A percentile compares a stretch with the other conserved stretches of the same genome.
Conservation (phyloP, 1,140 invertebrate species). For the Nephotettix cincticeps region DNA sequence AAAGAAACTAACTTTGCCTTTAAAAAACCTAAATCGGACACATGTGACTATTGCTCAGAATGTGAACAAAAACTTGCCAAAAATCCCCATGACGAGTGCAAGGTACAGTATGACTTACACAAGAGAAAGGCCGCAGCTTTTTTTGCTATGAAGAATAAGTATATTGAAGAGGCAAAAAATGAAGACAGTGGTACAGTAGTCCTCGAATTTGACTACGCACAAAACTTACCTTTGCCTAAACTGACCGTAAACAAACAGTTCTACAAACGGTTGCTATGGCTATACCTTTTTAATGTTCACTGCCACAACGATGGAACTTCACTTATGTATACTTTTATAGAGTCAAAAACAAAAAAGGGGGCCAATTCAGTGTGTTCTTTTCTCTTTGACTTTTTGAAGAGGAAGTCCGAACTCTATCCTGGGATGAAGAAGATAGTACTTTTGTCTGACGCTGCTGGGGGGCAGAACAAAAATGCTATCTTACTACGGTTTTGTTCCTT, state of each 20-base stretch:
- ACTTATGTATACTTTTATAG: slow-evolving; percentile 11
- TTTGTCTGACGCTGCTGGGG: slow-evolving; percentile 2
- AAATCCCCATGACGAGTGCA: background rate
- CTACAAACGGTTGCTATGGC: slow-evolving; percentile 11
- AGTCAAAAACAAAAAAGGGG: slow-evolving; percentile 17
- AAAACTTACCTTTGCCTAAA: slow-evolving; percentile 16
- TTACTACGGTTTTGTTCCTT: slow-evolving; percentile 21
- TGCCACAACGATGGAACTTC: slow-evolving; percentile 18
- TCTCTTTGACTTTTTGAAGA: background rate
- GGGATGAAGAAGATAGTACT: background rate
- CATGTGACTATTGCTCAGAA: background rate
- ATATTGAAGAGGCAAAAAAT: slow-evolving; percentile 4
- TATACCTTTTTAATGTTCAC: slow-evolving; percentile 29
- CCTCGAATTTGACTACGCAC: slow-evolving; percentile 21
- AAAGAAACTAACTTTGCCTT: background rate
- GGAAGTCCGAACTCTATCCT: background rate
- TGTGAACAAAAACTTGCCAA: background rate
- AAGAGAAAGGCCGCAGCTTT: background rate
- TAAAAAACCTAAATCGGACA: background rate
- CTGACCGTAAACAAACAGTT: slow-evolving; percentile 9
- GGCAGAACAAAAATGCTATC: slow-evolving; percentile 18
- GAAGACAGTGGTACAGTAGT: background rate
- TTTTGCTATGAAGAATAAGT: background rate
- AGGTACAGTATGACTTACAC: background rate
- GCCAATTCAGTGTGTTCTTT: slow-evolving; percentile 14